Evolutionary conservation across 2,797 vertebrate genomes (phyloP), one percentile per base, ranked within the genome.

Genomic region (Coendou prehensilis): DNA sequence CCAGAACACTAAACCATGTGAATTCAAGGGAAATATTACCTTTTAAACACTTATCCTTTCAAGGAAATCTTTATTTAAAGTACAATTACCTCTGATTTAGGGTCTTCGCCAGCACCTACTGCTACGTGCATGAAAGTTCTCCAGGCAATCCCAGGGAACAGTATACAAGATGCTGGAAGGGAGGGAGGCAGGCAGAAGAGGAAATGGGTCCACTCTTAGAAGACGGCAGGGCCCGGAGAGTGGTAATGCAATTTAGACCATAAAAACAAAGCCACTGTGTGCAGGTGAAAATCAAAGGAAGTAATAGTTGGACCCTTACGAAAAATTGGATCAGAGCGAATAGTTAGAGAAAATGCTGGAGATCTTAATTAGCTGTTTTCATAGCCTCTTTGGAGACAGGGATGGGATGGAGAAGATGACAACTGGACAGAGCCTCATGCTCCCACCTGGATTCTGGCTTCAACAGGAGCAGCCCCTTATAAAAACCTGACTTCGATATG

Each of bases 11-110:
- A 92, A 97, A 97, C 83, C 30, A 54, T 52, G 0, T 76, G 57
- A 97, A 93, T 96, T 89, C n/a, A 85, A 97, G 63, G 71, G 81
- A 94, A 79, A 84, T 52, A 93, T 95, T 96, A 89, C 47, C 78
- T 13, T n/a, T 92, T 88, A 69, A 98, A 97, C 78, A 97, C 28
- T 96, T 95, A 93, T 92, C 92, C 86, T 97, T 97, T 97, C 97
- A 96, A 94, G 80, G 11, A 97, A 87, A 64, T 71, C 87, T 97
- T 96, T 93, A 95, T 67, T 47, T 97, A 84, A 93, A 97, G 96
- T 71, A 97, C 47, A 87, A 97, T 81, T 71, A 52, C 69, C 57
- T 93, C 71, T 97, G 94, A 97, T 78, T 97, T 96, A 98, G 37
- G 59, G 33, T 97, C 80, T 96, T 96, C 89, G 93, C 63, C 96